A percentile compares a stretch with the other conserved stretches of the same genome.
phyloP scores from a whole-genome alignment of 2,797 vertebrate genomes.

The Enteromius thamalakanensis region DNA sequence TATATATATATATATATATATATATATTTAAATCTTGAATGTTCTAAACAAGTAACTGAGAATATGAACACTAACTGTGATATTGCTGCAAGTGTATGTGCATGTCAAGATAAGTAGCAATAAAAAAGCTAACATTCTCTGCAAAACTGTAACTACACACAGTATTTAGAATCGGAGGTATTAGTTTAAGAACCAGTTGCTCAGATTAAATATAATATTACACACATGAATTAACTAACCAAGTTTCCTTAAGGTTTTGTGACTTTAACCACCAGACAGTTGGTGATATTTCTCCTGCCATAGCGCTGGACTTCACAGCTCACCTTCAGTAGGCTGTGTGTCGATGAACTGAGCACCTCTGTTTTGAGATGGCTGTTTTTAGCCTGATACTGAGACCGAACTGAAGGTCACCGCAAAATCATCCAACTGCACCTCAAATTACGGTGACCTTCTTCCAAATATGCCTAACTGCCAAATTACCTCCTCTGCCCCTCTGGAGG shows the following conservation, averaged over 20 bases:
- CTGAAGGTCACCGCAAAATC: slow-evolving; percentile 58
- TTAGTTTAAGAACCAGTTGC: too few species aligned
- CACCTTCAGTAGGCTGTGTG: slow-evolving; percentile 39
- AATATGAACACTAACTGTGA: not conserved
- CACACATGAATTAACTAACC: too few species aligned
- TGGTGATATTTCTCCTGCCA: not conserved
- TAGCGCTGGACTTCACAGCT: not conserved
- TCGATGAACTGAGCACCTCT: slow-evolving; percentile 39
- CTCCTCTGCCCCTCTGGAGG: slow-evolving; percentile 42
- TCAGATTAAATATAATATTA: too few species aligned
- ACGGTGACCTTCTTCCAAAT: slow-evolving; percentile 57
- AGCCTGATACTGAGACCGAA: slow-evolving; percentile 54
- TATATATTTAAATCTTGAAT: too few species aligned
- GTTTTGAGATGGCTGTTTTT: slow-evolving; percentile 59
- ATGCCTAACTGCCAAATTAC: slow-evolving; percentile 46
- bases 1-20: too few species aligned
- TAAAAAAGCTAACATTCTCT: not conserved
- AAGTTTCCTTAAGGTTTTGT: not conserved
- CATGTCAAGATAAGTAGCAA: not conserved
- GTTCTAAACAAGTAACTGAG: not conserved
- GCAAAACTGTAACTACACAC: not conserved
- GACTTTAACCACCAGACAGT: not conserved
- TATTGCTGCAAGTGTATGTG: too few species aligned
- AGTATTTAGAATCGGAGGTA: not conserved
- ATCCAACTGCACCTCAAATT: slow-evolving; percentile 60